phyloP scores from a whole-genome alignment of 2,113 vertebrate species.

The Sarotherodon lohbergeri region DNA sequence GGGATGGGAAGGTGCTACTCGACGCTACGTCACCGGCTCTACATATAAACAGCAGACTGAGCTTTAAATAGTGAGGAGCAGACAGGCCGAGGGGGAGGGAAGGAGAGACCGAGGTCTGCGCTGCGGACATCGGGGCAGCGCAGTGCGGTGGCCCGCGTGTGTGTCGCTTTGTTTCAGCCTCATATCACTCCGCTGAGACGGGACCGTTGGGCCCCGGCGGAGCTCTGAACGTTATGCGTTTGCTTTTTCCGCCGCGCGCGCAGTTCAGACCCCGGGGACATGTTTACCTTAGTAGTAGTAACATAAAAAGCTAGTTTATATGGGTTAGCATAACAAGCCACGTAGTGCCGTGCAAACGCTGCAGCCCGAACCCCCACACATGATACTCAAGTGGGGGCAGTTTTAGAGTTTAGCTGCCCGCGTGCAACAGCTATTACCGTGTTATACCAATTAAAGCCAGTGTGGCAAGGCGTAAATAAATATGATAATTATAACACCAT shows the following conservation, averaged over 20 bases:
- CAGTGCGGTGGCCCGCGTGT: not conserved
- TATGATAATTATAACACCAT: rapidly evolving
- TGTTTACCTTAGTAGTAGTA: not conserved
- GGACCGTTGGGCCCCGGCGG: too few relatives aligned
- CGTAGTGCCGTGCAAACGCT: not conserved
- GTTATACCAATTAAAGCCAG: not conserved
- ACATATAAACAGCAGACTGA: slow-evolving; percentile 92
- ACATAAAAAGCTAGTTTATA: not conserved
- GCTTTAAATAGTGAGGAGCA: slow-evolving; percentile 92
- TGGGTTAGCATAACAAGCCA: not conserved
- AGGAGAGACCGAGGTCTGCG: slow-evolving; percentile 2
- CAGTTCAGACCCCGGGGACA: not conserved
- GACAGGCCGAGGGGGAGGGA: slow-evolving; percentile 41
- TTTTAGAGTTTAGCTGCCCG: not conserved
- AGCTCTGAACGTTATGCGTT: not conserved
- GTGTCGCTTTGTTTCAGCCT: not conserved
- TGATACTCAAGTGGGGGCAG: not conserved
- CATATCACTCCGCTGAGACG: not conserved
- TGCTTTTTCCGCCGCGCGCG: not conserved
- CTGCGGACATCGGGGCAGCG: slow-evolving; percentile 26
- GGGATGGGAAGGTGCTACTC: slow-evolving; percentile 96
- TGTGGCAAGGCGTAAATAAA: not conserved
- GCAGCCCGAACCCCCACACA: not conserved
- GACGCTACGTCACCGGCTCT: slow-evolving; percentile 91
- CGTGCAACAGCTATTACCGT: not conserved